Percentiles rank a stretch among this genome's conserved stretches.
Evolutionary conservation across 2,797 vertebrate species (phyloP).

Genomic region (Hypotaenidia philippensis): DNA sequence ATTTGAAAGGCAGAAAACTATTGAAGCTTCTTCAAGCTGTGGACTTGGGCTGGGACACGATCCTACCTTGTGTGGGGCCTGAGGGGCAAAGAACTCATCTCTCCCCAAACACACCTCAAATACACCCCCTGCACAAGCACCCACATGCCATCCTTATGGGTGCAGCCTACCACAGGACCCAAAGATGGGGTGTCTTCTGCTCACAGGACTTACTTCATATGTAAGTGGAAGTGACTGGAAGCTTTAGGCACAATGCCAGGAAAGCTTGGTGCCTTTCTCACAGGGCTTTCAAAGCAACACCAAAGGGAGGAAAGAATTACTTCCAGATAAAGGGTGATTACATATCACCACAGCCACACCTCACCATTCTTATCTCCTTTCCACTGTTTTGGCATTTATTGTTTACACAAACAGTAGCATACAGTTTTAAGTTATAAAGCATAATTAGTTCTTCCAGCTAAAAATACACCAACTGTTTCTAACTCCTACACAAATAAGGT

Average conservation of each 20-base stretch:
- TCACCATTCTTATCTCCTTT: background rate
- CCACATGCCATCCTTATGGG: background rate
- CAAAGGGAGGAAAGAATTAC: background rate
- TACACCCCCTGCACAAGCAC: background rate
- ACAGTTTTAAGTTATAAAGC: background rate
- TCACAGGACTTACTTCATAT: background rate
- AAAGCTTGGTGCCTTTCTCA: background rate
- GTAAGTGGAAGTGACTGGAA: background rate
- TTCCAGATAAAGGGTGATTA: background rate
- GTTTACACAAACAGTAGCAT: background rate
- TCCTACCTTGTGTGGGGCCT: no score
- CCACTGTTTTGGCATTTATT: background rate
- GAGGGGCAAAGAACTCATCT: background rate
- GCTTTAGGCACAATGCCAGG: background rate
- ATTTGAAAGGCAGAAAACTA: background rate
- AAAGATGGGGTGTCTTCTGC: background rate
- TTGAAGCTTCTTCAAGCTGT: rapidly evolving
- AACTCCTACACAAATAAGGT: background rate
- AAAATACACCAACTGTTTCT: background rate
- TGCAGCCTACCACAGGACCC: background rate
- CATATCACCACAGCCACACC: background rate
- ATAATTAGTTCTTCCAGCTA: background rate
- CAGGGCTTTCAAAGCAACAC: background rate
- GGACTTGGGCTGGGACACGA: background rate
- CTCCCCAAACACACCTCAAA: background rate